Percentiles rank a stretch among this genome's conserved stretches.
Evolutionary conservation across 1,140 invertebrate genomes (phyloP).

Genomic region (Lordiphosa collinella): DNA sequence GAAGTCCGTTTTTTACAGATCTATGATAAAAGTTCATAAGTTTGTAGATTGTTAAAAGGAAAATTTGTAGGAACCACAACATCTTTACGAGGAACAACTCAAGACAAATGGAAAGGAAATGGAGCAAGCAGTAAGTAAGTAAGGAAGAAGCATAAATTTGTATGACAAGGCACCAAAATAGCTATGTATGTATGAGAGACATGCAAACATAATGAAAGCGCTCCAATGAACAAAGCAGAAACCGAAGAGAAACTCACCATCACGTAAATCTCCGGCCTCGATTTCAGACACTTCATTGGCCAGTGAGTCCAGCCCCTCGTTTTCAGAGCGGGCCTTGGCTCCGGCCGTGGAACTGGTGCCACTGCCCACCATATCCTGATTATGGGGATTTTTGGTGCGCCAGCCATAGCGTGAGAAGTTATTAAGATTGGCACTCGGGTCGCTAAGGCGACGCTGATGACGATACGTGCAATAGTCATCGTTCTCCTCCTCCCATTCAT

Average conservation of each 20-base stretch:
- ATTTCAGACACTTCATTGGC: conserved; percentile 92
- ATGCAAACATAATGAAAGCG: conserved; percentile 31
- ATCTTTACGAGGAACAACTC: conserved; percentile 58
- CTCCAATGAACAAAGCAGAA: conserved; percentile 28
- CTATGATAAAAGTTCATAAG: conserved; percentile 50
- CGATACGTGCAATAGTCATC: conserved; percentile 91
- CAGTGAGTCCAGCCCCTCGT: conserved; percentile 91
- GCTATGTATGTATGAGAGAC: conserved; percentile 7
- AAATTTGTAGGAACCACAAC: conserved; percentile 67
- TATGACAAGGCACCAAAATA: conserved; percentile 4
- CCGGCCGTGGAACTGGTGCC: conserved; percentile 64
- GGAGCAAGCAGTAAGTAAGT: conserved; percentile 48
- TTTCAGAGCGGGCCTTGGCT: conserved; percentile 92
- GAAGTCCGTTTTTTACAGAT: conserved; percentile 35
- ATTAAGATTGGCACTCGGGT: conserved; percentile 95
- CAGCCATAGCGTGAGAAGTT: conserved; percentile 92
- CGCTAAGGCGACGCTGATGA: conserved; percentile 92
- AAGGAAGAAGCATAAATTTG: conserved; percentile 13
- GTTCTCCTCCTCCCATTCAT: conserved; percentile 92
- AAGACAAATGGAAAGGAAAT: conserved; percentile 40
- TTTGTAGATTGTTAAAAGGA: conserved; percentile 54
- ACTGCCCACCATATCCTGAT: conserved; percentile 79
- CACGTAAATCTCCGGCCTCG: conserved; percentile 94
- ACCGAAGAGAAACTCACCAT: conserved; percentile 84
- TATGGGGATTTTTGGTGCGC: conserved; percentile 83